Evolutionary conservation across 1,140 invertebrate genomes (phyloP).

Genomic region (Drosophila grimshawi): DNA sequence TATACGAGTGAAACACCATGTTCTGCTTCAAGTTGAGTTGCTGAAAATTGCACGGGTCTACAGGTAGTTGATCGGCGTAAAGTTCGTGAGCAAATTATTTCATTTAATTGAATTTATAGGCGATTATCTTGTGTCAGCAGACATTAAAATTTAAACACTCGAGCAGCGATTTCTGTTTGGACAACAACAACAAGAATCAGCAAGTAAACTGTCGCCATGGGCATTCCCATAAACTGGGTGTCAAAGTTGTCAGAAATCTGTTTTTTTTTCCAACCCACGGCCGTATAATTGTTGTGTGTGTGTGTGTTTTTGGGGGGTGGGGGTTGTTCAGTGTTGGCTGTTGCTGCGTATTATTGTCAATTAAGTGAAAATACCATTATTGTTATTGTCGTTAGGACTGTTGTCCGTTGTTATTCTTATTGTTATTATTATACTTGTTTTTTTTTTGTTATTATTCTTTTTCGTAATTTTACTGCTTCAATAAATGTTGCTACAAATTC

Average conservation of each 20-base stretch:
- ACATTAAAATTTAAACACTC: constrained; percentile 49
- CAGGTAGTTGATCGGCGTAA: constrained; percentile 45
- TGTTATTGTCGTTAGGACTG: constrained; percentile 67
- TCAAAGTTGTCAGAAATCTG: constrained; percentile 52
- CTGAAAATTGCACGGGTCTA: constrained; percentile 11
- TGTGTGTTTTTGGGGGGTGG: background rate
- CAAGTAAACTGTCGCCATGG: constrained; percentile 71
- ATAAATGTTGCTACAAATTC: constrained; percentile 13
- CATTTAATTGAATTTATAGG: constrained; percentile 68
- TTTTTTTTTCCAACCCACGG: constrained; percentile 8
- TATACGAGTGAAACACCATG: constrained; percentile 23
- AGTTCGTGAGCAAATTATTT: constrained; percentile 64
- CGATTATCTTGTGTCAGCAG: constrained; percentile 24
- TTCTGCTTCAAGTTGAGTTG: constrained; percentile 30
- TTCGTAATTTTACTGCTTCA: constrained; percentile 8
- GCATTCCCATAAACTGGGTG: constrained; percentile 62
- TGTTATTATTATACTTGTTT: constrained; percentile 23
- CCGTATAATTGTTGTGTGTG: background rate
- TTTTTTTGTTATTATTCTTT: constrained; percentile 19
- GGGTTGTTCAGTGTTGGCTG: constrained; percentile 10
- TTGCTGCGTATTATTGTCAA: constrained; percentile 78
- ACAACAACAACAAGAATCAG: constrained; percentile 26
- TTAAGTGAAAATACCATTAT: constrained; percentile 81
- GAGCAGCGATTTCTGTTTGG: constrained; percentile 6
- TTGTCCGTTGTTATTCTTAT: constrained; percentile 21